Conservation (phyloP, 2,888 invertebrate species). For the Perithous albicinctus region DNA sequence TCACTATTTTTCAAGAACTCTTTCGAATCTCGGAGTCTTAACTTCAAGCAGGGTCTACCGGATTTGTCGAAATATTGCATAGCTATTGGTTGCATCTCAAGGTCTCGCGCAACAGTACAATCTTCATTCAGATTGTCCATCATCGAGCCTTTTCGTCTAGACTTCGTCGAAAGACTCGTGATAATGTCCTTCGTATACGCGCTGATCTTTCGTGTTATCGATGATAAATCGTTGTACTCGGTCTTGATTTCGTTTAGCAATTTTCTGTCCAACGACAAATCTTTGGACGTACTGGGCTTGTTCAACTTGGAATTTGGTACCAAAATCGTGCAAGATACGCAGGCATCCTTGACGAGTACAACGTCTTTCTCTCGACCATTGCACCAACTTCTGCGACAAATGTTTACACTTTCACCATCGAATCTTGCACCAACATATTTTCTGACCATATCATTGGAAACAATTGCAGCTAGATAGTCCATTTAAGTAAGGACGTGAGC, state of each 20-base stretch:
- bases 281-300: slow-evolving; percentile 17
- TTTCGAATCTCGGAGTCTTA: slow-evolving; percentile 69
- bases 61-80: slow-evolving; percentile 63
- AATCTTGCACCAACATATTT: not conserved
- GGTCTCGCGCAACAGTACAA: not conserved
- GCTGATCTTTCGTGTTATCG: slow-evolving; percentile 74
- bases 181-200: slow-evolving; percentile 75
- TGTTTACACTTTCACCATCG: not conserved
- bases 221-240: slow-evolving; percentile 73
- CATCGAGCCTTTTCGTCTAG: slow-evolving; percentile 58
- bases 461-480: not conserved
- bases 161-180: slow-evolving; percentile 63
- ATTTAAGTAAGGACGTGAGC: too few species aligned
- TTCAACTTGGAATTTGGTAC: slow-evolving; percentile 20
- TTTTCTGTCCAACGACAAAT: slow-evolving; percentile 64
- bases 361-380: slow-evolving; percentile 66
- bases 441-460: not conserved
- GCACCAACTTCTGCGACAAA: slow-evolving; percentile 67
- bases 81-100: slow-evolving; percentile 46
- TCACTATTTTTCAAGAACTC: slow-evolving; percentile 61
- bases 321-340: slow-evolving; percentile 72
- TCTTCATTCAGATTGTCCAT: not conserved
- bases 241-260: slow-evolving; percentile 70
- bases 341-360: slow-evolving; percentile 75
- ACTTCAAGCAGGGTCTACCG: slow-evolving; percentile 57